Percentiles rank a stretch among this genome's conserved stretches.
Conservation (phyloP, 2,113 vertebrate genomes). For the Mus spicilegus region DNA sequence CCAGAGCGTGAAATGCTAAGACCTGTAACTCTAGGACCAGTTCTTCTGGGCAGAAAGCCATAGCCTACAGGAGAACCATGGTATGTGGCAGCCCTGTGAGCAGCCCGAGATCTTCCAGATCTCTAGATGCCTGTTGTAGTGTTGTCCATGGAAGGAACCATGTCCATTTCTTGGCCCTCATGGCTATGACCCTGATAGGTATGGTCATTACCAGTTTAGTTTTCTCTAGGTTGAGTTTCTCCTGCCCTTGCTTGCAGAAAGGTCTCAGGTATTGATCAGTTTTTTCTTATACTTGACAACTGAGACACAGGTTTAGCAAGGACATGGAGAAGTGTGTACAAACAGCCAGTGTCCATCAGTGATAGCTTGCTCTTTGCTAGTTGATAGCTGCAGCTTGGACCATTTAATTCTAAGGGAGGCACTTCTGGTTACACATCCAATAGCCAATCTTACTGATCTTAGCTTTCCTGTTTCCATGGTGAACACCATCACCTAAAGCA, state of each 20-base stretch:
- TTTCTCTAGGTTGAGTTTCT: constrained; percentile 13
- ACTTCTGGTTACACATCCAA: not conserved
- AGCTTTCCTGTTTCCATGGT: not conserved
- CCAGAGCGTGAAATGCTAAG: not conserved
- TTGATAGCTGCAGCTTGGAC: not conserved
- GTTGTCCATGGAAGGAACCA: not conserved
- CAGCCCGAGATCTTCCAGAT: not conserved
- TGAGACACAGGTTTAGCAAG: not conserved
- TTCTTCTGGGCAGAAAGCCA: not conserved
- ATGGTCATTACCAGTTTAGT: not conserved
- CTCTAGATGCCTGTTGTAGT: not conserved
- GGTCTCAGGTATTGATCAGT: not conserved
- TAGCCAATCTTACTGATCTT: not conserved
- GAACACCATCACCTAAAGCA: not conserved
- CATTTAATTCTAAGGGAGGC: not conserved
- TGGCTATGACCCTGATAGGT: not conserved
- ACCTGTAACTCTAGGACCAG: not conserved
- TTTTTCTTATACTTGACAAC: not conserved
- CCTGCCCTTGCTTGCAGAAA: not conserved
- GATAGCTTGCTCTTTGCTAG: not conserved
- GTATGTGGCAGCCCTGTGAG: not conserved
- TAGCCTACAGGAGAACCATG: not conserved
- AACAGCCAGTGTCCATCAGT: not conserved
- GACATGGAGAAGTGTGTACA: not conserved
- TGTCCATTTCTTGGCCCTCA: not conserved